Base-by-base conservation (phyloP, 1,140 invertebrate genomes). In the Eulimnadia texana region DNA sequence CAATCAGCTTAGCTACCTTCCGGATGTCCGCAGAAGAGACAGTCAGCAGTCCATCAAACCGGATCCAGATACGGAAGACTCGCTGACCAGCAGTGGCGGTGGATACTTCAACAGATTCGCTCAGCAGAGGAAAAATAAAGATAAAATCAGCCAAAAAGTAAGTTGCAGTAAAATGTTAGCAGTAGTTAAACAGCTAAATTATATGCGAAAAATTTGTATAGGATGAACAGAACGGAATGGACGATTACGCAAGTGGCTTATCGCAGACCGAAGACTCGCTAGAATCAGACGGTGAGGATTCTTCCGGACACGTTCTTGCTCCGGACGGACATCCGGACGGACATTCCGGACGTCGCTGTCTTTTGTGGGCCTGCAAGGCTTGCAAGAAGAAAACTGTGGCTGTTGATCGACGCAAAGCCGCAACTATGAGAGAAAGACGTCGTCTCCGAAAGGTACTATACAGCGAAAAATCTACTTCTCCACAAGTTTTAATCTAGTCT, bases 361-460 rank as follows among this genome's bases (percentile, higher is more conserved):
- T 96, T 1, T 80, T 93, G 1, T 96, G 92, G 92, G 93, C 92
- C 3, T 96, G 93, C 73, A 95, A 96, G 71, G 90, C 91, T 0
- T 96, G 92, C 75, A 96, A 96, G 71, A 84, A 89, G 73, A 94
- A 94, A 74, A 91, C 85, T 3, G 89, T 95, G 19, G 86, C 90
- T 3, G 88, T 97, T 1, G 94, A 98, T 73, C 77, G 95, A 47
- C 79, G 95, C 68, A 96, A 96, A 79, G 94, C 95, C 3, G 95
- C 95, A 1, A 98, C 95, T 0, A 80, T 98, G 71, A 75, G 95
- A 0, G 95, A 98, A 72, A 77, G 95, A 65, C 76, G 94, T 64
- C 78, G 95, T 63, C 79, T 98, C 42, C 78, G 92, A 69, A 96
- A 96, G 82, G 88, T 91, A 74, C n/a, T n/a, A n/a, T n/a, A n/a